Evolutionary conservation across 2,888 invertebrate genomes (phyloP), one percentile per base, ranked within the genome.

Genomic region (Oasisia sp.): DNA sequence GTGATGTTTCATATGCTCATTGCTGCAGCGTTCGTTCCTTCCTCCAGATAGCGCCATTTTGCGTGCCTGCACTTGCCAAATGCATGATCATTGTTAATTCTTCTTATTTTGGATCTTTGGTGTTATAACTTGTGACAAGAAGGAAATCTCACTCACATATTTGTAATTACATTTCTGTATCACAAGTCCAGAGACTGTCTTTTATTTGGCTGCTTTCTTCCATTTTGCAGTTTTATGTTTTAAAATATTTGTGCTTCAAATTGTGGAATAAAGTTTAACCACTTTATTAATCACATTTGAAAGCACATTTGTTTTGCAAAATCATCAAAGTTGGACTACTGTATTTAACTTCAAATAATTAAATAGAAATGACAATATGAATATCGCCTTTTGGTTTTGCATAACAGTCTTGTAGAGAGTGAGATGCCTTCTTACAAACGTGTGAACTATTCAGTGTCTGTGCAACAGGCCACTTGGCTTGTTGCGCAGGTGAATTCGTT

Each of bases 21-120:
- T 50, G 50, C 50, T 50, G 50, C 50, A 50, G 50, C 50, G 50
- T 1, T 50, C 9, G 50, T 50, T 50, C 9, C 74, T 74, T 7
- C n/a, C 74, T 19, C 27, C 74, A 74, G n/a, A 74, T 74, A 74
- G 27, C n/a, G 74, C 74, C 74, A 74, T 74, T 27, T 19, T 58
- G 58, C 19, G 74, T 74, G 27, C 74, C 74, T 74, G 74, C 74
- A 74, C 74, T 74, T 74, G 74, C 74, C 74, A 74, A 74, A 74
- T 19, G 74, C 74, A 74, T 74, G 74, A 74, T 74, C 74, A 74
- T 74, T 74, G 74, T 74, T 74, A 74, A 74, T 74, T 74, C 74
- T 74, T 27, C 74, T 74, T 74, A 74, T 74, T 74, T 74, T 74
- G 19, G 74, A 74, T 74, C 27, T 19, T 74, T 74, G 74, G 74